These are phyloP conservation scores for Amphipyra tragopoginis DNA, from an alignment of 2,888 invertebrate species.

Conservation along the genomic window DNA sequence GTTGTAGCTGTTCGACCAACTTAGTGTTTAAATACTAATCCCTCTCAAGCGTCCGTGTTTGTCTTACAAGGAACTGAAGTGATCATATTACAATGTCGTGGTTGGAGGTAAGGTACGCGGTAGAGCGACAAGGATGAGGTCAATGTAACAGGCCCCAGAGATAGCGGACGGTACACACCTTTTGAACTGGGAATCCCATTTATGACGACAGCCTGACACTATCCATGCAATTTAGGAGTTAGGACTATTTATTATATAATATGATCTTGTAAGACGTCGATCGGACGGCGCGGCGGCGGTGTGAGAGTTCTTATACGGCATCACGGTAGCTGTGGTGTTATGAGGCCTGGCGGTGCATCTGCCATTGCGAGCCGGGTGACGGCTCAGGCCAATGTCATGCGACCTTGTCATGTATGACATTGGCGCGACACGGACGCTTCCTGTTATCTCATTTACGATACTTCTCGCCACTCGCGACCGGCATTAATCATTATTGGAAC, in stretches of 20 bases:
- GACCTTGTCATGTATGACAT: slow-evolving; percentile 85
- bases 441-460: slow-evolving; percentile 88
- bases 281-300: no score
- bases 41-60: slow-evolving; percentile 14
- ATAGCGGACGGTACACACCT: slow-evolving; percentile 26
- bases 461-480: slow-evolving; percentile 82
- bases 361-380: slow-evolving; percentile 46
- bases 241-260: neutral
- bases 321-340: neutral
- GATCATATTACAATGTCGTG: slow-evolving; percentile 46
- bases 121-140: slow-evolving; percentile 41
- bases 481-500: slow-evolving; percentile 89
- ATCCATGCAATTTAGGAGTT: slow-evolving; percentile 2
- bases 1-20: neutral
- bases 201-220: neutral
- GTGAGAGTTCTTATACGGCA: neutral
- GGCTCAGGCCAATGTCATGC: slow-evolving; percentile 54
- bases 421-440: slow-evolving; percentile 85
- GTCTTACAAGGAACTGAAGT: slow-evolving; percentile 30
- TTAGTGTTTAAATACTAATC: slow-evolving; percentile 2
- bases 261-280: no score
- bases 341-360: slow-evolving; percentile 11
- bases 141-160: slow-evolving; percentile 34
- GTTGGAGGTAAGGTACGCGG: slow-evolving; percentile 23
- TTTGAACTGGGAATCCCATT: slow-evolving; percentile 16